phyloP scores from a whole-genome alignment of 2,797 vertebrate species.

The Lindbergichthys nudifrons region DNA sequence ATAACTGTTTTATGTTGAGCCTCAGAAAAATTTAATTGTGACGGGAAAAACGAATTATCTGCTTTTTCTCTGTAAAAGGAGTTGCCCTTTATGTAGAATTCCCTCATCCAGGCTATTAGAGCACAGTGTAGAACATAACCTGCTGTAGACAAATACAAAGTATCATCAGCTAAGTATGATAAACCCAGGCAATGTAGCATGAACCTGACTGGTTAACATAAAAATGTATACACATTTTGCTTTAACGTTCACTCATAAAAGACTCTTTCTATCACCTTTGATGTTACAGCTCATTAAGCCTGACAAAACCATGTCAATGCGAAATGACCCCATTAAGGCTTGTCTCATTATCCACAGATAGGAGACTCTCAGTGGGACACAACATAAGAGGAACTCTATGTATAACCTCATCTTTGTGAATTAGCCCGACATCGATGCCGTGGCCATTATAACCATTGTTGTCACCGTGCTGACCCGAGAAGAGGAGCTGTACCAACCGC shows the following conservation, averaged over 20 bases:
- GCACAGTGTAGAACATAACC: conserved; percentile 12
- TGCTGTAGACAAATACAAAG: conserved; percentile 21
- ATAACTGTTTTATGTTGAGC: too few relatives aligned
- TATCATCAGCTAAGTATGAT: conserved; percentile 24
- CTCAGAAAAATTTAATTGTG: too few relatives aligned
- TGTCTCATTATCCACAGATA: conserved; percentile 76
- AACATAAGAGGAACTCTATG: conserved; percentile 73
- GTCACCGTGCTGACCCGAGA: conserved; percentile 57
- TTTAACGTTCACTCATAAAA: conserved; percentile 61
- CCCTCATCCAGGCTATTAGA: conserved; percentile 34
- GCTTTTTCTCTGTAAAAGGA: conserved; percentile 20
- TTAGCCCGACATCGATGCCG: conserved; percentile 57
- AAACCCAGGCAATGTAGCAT: conserved; percentile 26
- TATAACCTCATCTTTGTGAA: conserved; percentile 75
- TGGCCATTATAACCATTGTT: conserved; percentile 72
- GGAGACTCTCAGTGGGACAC: conserved; percentile 71
- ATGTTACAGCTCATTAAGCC: conserved; percentile 77
- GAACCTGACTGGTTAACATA: conserved; percentile 36
- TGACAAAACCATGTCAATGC: conserved; percentile 75
- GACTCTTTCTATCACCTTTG: conserved; percentile 69
- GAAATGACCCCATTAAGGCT: conserved; percentile 79
- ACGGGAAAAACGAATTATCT: too few relatives aligned
- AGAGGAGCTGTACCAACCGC: conserved; percentile 56
- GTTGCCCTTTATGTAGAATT: conserved; percentile 31
- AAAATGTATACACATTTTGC: conserved; percentile 51